phyloP scores from a whole-genome alignment of 2,113 vertebrate species.

The cat (Felis catus) region DNA sequence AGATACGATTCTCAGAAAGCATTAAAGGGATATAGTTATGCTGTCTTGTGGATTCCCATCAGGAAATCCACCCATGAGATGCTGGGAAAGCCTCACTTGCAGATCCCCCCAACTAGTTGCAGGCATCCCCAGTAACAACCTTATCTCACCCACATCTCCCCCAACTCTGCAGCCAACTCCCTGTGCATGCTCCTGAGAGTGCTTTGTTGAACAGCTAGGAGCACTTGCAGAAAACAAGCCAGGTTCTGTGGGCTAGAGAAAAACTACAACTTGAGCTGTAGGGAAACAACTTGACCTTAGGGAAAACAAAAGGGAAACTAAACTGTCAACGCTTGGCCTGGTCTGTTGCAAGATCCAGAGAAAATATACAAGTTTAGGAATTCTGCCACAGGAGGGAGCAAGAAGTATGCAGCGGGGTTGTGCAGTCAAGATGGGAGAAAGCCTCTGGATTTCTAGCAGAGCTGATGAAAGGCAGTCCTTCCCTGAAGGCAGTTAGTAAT shows the following conservation, averaged over 20 bases:
- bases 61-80: background rate
- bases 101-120: background rate
- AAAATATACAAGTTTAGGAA: background rate
- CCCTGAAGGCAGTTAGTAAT: background rate
- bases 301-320: background rate
- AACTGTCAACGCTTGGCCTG: background rate
- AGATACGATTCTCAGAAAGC: background rate
- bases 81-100: background rate
- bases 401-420: background rate
- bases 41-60: background rate
- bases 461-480: background rate
- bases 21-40: background rate
- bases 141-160: background rate
- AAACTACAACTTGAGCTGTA: background rate
- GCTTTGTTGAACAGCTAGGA: background rate
- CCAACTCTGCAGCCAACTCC: background rate
- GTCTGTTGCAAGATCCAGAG: background rate
- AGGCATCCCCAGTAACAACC: background rate
- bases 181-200: background rate
- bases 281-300: background rate
- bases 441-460: background rate
- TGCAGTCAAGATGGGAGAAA: background rate
- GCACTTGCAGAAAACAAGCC: background rate
- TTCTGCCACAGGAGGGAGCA: background rate
- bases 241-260: background rate